These are phyloP conservation scores for Clarias gariepinus DNA, from an alignment of 2,113 vertebrate species.

Conservation along the genomic window DNA sequence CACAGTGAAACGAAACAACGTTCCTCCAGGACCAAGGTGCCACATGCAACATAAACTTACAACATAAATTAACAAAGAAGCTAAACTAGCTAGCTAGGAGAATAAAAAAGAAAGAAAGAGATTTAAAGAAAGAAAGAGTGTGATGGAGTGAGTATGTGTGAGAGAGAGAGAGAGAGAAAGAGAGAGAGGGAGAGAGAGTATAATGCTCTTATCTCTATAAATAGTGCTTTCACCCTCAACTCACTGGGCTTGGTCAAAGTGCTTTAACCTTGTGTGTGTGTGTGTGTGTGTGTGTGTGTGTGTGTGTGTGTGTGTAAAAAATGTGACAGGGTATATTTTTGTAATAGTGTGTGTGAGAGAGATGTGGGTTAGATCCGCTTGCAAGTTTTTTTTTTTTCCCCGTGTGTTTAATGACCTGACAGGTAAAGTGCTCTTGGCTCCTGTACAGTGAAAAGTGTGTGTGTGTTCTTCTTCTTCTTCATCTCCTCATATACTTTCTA, in stretches of 20 bases:
- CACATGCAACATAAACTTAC: too few relatives aligned
- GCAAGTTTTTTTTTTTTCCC: too few relatives aligned
- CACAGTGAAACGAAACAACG: too few relatives aligned
- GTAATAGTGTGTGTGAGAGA: background rate
- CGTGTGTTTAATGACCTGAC: constrained; percentile 35
- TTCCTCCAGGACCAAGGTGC: too few relatives aligned
- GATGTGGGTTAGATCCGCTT: background rate
- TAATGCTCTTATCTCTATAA: constrained; percentile 23
- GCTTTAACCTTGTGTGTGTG: constrained; percentile 41
- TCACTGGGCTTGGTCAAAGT: constrained; percentile 1
- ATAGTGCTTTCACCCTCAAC: constrained; percentile 30
- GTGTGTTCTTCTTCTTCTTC: background rate
- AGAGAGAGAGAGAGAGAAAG: background rate
- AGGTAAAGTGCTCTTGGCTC: constrained; percentile 10
- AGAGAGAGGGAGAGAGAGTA: constrained; percentile 15
- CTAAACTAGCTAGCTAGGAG: too few relatives aligned
- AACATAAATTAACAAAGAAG: too few relatives aligned
- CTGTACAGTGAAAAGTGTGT: background rate
- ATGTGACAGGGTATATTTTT: background rate
- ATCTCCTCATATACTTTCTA: background rate
- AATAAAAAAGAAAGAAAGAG: background rate
- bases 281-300: constrained; percentile 13
- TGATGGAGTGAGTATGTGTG: too few relatives aligned
- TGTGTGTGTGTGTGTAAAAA: background rate
- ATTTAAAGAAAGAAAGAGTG: background rate